phyloP scores from a whole-genome alignment of 2,113 vertebrate species.

The Hyla sarda region DNA sequence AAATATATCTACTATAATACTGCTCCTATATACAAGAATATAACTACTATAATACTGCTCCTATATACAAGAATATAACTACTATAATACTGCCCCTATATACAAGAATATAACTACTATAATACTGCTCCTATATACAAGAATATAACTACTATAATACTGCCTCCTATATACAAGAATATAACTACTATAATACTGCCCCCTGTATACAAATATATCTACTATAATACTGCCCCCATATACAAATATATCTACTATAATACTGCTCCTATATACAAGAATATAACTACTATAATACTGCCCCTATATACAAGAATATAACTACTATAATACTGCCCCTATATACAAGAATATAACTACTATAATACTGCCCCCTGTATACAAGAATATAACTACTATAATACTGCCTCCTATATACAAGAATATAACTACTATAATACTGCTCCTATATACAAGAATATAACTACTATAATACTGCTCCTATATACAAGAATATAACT shows the following conservation, averaged over 20 bases:
- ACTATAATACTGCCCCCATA: background rate
- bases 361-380: background rate
- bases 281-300: slow-evolving; percentile 10
- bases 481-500: slow-evolving; percentile 1
- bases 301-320: background rate
- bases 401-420: background rate
- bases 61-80: background rate
- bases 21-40: too few species aligned
- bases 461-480: background rate
- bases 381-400: too few species aligned
- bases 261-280: background rate
- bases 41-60: too few species aligned
- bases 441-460: background rate
- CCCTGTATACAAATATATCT: background rate
- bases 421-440: slow-evolving; percentile 5
- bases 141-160: slow-evolving; percentile 10
- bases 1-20: too few species aligned
- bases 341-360: background rate
- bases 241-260: background rate
- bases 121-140: background rate
- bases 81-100: slow-evolving; percentile 2
- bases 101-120: background rate
- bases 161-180: background rate
- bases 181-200: slow-evolving; percentile 3
- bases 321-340: slow-evolving; percentile 1